These are phyloP conservation scores for Netelia melanura DNA, from an alignment of 2,888 invertebrate genomes.

Conservation along the genomic window DNA sequence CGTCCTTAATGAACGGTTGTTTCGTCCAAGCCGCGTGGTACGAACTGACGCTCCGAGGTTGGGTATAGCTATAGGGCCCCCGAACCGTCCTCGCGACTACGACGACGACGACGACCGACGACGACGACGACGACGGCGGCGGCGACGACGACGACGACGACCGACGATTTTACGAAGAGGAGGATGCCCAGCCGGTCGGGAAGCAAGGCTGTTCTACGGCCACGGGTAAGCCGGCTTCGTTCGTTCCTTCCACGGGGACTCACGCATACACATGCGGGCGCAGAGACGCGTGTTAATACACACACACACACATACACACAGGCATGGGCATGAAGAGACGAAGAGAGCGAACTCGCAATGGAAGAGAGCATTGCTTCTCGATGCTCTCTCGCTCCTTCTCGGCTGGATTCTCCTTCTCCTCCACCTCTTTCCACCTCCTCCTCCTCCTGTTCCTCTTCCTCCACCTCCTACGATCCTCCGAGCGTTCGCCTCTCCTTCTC, in stretches of 20 bases:
- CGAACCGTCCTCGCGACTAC: conserved; percentile 3
- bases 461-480: conserved; percentile 51
- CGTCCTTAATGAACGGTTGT: conserved; percentile 82
- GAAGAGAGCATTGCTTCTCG: conserved; percentile 52
- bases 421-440: conserved; percentile 47
- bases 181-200: conserved; percentile 52
- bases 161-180: neutral
- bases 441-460: conserved; percentile 55
- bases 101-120: conserved; percentile 37
- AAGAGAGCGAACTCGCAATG: conserved; percentile 43
- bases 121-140: conserved; percentile 45
- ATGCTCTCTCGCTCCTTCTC: conserved; percentile 66
- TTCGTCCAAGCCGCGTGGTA: conserved; percentile 84
- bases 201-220: conserved; percentile 76
- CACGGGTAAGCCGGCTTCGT: conserved; percentile 74
- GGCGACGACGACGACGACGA: conserved; percentile 18
- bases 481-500: conserved; percentile 59
- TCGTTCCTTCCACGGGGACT: conserved; percentile 64
- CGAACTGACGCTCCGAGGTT: conserved; percentile 81
- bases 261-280: conserved; percentile 6
- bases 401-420: conserved; percentile 49
- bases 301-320: conserved; percentile 4
- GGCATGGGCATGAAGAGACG: conserved; percentile 22
- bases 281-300: conserved; percentile 7
- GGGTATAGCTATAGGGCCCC: conserved; percentile 79